phyloP scores from a whole-genome alignment of 2,797 vertebrate species.

The Dendrocincla tyrannina region DNA sequence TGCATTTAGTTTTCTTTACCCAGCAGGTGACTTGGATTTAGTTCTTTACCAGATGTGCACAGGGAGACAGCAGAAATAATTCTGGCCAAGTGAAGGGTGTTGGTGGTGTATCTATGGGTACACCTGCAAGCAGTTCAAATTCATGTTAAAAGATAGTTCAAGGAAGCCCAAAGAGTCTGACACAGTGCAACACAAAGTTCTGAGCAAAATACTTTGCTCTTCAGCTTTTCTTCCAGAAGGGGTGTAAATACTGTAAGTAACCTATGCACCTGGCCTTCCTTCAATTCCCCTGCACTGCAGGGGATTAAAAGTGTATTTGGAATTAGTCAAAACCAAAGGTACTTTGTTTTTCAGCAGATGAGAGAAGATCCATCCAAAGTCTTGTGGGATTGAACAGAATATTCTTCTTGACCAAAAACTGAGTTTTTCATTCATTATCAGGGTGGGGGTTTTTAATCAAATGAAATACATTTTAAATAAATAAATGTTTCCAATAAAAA shows the following conservation, averaged over 20 bases:
- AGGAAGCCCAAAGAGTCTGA: neutral
- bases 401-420: neutral
- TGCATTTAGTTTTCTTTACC: neutral
- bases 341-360: neutral
- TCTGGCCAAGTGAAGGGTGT: neutral
- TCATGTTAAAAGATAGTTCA: neutral
- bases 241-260: neutral
- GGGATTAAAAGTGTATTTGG: neutral
- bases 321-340: neutral
- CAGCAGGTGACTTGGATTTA: neutral
- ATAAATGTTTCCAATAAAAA: neutral
- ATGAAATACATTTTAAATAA: neutral
- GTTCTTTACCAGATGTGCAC: fast-evolving
- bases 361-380: neutral
- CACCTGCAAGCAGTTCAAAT: neutral
- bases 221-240: neutral
- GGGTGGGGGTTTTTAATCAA: neutral
- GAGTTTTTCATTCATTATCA: neutral
- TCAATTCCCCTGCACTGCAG: fast-evolving
- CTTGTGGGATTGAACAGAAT: neutral
- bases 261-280: neutral
- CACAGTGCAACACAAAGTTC: neutral
- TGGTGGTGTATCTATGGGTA: fast-evolving
- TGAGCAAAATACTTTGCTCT: neutral
- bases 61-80: neutral